Percentiles rank a stretch among this genome's conserved stretches.
Evolutionary conservation across 2,888 invertebrate genomes (phyloP).

Genomic region (Urechis unicinctus): DNA sequence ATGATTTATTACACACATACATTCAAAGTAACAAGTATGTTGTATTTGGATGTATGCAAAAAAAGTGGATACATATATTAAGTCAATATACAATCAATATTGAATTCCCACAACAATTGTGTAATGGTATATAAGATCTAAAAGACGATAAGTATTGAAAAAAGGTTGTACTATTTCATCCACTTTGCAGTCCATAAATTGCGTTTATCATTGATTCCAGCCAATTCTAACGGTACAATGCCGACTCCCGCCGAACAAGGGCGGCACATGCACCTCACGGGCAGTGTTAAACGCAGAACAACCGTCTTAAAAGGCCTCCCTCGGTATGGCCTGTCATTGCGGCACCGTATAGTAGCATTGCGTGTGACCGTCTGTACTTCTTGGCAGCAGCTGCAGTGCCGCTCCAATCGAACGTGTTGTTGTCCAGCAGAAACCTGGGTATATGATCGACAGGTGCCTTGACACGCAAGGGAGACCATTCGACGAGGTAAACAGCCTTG

Average conservation of each 20-base stretch:
- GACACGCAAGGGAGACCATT: slow-evolving; percentile 87
- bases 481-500: slow-evolving; percentile 88
- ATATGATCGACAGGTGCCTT: slow-evolving; percentile 83
- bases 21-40: too few relatives aligned
- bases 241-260: slow-evolving; percentile 58
- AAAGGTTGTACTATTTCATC: too few relatives aligned
- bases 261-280: slow-evolving; percentile 87
- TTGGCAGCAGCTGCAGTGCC: slow-evolving; percentile 92
- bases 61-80: too few relatives aligned
- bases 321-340: slow-evolving; percentile 67
- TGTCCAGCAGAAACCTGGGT: slow-evolving; percentile 76
- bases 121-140: too few relatives aligned
- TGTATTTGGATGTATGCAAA: too few relatives aligned
- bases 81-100: too few relatives aligned
- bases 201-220: slow-evolving; percentile 5
- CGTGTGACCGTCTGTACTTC: slow-evolving; percentile 89
- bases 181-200: slow-evolving; percentile 3
- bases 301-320: slow-evolving; percentile 60
- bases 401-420: slow-evolving; percentile 93
- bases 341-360: slow-evolving; percentile 78
- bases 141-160: too few relatives aligned
- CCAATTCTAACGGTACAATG: slow-evolving; percentile 8
- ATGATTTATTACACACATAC: too few relatives aligned
- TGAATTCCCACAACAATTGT: too few relatives aligned
- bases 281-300: slow-evolving; percentile 55